These are phyloP conservation scores for Xylota sylvarum DNA, from an alignment of 2,888 invertebrate genomes.

Conservation along the genomic window DNA sequence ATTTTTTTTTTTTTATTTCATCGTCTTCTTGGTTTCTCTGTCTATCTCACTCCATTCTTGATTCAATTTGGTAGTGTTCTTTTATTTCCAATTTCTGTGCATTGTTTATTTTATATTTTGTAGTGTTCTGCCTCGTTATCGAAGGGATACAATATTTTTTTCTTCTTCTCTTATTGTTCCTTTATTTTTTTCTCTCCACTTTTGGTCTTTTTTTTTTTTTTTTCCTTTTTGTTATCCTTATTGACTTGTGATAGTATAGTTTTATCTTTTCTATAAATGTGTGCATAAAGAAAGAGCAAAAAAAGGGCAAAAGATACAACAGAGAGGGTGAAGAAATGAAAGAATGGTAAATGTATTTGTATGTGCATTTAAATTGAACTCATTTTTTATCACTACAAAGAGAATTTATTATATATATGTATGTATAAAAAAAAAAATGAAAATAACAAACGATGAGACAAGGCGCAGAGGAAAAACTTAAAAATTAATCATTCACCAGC, in stretches of 20 bases:
- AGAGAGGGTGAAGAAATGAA: constrained; percentile 20
- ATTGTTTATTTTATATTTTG: constrained; percentile 72
- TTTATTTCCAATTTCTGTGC: constrained; percentile 49
- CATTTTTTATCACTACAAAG: constrained; percentile 74
- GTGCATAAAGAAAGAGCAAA: constrained; percentile 22
- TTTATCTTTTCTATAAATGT: constrained; percentile 59
- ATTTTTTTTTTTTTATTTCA: constrained; percentile 33
- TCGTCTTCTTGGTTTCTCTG: constrained; percentile 12
- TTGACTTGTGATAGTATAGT: constrained; percentile 59
- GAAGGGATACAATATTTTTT: constrained; percentile 61
- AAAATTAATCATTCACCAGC: constrained; percentile 71
- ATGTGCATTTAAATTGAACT: constrained; percentile 75
- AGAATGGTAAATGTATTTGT: constrained; percentile 64
- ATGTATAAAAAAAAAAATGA: constrained; percentile 44
- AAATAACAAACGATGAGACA: constrained; percentile 3
- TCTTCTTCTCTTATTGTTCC: constrained; percentile 61
- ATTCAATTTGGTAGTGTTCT: constrained; percentile 40
- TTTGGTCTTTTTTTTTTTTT: constrained; percentile 17
- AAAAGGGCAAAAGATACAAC: constrained; percentile 20
- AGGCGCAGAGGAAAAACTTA: constrained; percentile 44
- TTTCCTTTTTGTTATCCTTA: constrained; percentile 64
- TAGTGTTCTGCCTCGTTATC: constrained; percentile 65
- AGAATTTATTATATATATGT: constrained; percentile 71
- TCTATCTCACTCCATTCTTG: neutral
- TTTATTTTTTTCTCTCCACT: constrained; percentile 22